Evolutionary conservation across 2,888 invertebrate genomes (phyloP).

Genomic region (Drosophila ezoana): DNA sequence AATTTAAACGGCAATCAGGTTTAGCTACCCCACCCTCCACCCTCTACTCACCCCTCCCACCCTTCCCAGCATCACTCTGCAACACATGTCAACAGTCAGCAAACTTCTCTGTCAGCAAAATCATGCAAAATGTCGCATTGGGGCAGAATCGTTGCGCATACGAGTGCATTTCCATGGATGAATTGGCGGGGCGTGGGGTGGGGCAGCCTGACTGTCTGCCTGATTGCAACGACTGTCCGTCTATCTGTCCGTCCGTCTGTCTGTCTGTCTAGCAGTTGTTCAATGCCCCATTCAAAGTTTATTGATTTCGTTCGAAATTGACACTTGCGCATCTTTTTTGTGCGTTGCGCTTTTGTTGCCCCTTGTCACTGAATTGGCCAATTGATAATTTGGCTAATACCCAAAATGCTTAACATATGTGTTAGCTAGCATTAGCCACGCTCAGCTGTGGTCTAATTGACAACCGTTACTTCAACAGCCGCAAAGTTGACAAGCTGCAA

Average conservation of each 20-base stretch:
- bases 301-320: slow-evolving; percentile 60
- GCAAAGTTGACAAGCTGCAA: slow-evolving; percentile 24
- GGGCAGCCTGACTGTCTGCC: background rate
- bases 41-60: background rate
- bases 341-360: slow-evolving; percentile 36
- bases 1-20: slow-evolving; percentile 73
- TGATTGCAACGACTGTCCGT: background rate
- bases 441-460: slow-evolving; percentile 5
- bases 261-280: slow-evolving; percentile 5
- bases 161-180: slow-evolving; percentile 34
- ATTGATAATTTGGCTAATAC: slow-evolving; percentile 16
- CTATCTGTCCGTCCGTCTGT: background rate
- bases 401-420: slow-evolving; percentile 11
- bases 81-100: slow-evolving; percentile 65
- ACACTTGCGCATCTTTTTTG: slow-evolving; percentile 55
- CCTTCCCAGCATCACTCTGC: background rate
- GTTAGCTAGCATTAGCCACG: background rate
- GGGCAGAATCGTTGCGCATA: slow-evolving; percentile 18
- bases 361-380: slow-evolving; percentile 2
- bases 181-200: background rate
- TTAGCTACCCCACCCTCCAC: slow-evolving; percentile 11
- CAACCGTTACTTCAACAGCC: slow-evolving; percentile 10
- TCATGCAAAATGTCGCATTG: slow-evolving; percentile 68
- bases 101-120: slow-evolving; percentile 76
- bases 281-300: slow-evolving; percentile 53